Percentiles rank a stretch among this genome's conserved stretches.
Evolutionary conservation across 2,113 vertebrate species (phyloP).

Genomic region (Halichoerus grypus): DNA sequence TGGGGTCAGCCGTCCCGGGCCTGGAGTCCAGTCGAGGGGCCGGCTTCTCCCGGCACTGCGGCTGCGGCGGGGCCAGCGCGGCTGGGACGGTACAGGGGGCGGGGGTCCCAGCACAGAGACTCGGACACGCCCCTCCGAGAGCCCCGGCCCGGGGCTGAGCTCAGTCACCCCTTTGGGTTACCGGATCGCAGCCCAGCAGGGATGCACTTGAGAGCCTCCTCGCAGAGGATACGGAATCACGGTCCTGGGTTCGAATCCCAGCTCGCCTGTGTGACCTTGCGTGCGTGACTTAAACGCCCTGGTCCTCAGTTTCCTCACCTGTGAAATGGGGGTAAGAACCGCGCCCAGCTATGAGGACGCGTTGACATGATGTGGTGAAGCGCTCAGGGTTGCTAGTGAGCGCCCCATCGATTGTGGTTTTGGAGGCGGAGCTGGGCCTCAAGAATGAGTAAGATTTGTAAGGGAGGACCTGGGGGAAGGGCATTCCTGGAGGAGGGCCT

Average conservation of each 20-base stretch:
- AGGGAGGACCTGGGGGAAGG: slow-evolving; percentile 41
- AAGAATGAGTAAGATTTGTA: slow-evolving; percentile 73
- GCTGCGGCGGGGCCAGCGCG: neutral
- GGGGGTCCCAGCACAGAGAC: neutral
- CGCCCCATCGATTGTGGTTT: slow-evolving; percentile 30
- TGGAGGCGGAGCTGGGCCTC: slow-evolving; percentile 65
- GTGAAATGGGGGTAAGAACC: slow-evolving; percentile 53
- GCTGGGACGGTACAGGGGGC: neutral
- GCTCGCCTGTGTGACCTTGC: slow-evolving; percentile 75
- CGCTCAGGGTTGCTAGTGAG: neutral
- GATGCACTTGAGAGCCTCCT: neutral
- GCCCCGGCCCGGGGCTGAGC: neutral
- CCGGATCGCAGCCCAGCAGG: neutral
- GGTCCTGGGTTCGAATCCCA: slow-evolving; percentile 61
- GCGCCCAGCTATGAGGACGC: slow-evolving; percentile 8
- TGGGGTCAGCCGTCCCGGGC: neutral
- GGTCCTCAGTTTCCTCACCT: slow-evolving; percentile 67
- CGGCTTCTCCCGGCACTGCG: neutral
- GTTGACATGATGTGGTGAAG: neutral
- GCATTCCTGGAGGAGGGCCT: slow-evolving; percentile 2
- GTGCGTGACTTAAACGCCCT: neutral
- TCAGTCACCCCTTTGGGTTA: neutral
- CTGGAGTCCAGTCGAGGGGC: neutral
- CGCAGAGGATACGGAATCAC: neutral
- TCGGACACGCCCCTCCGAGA: slow-evolving; percentile 68